Percentiles rank a stretch among this genome's conserved stretches.
These are phyloP conservation scores for Nipponacmea schrenckii DNA, from an alignment of 2,888 invertebrate species.

Conservation along the genomic window DNA sequence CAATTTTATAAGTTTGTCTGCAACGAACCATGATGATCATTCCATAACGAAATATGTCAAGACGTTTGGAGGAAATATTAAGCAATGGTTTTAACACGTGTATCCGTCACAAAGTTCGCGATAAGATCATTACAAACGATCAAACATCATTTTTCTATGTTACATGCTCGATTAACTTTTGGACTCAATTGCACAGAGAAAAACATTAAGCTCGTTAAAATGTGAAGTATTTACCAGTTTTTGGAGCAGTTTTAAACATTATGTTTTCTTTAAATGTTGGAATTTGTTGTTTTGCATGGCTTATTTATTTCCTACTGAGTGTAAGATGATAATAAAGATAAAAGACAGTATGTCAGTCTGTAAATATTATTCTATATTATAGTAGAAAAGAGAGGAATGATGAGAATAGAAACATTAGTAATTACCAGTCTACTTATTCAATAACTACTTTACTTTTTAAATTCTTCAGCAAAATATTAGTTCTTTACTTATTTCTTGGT, in stretches of 20 bases:
- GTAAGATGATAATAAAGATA: neutral
- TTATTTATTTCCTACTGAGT: neutral
- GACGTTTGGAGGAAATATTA: neutral
- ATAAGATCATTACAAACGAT: slow-evolving; percentile 6
- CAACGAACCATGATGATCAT: slow-evolving; percentile 1
- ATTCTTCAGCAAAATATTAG: too few relatives aligned
- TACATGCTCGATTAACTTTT: slow-evolving; percentile 3
- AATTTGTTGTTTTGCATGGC: neutral
- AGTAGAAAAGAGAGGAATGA: too few relatives aligned
- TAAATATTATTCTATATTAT: slow-evolving; percentile 1
- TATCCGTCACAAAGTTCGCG: neutral
- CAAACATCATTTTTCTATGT: slow-evolving; percentile 2
- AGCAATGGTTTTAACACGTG: neutral
- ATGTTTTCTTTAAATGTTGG: neutral
- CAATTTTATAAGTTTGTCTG: slow-evolving; percentile 7
- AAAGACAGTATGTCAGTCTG: neutral
- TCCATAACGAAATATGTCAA: slow-evolving; percentile 1
- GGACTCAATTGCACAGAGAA: slow-evolving; percentile 2
- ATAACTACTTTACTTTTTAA: too few relatives aligned
- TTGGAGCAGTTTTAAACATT: neutral
- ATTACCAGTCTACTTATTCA: too few relatives aligned
- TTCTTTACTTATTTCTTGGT: too few relatives aligned
- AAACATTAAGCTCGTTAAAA: neutral
- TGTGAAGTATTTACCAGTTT: neutral
- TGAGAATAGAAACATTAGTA: too few relatives aligned